Percentiles rank a stretch among this genome's conserved stretches.
Evolutionary conservation across 2,888 invertebrate genomes (phyloP).

Genomic region (Dyspetes luteomarginatus): DNA sequence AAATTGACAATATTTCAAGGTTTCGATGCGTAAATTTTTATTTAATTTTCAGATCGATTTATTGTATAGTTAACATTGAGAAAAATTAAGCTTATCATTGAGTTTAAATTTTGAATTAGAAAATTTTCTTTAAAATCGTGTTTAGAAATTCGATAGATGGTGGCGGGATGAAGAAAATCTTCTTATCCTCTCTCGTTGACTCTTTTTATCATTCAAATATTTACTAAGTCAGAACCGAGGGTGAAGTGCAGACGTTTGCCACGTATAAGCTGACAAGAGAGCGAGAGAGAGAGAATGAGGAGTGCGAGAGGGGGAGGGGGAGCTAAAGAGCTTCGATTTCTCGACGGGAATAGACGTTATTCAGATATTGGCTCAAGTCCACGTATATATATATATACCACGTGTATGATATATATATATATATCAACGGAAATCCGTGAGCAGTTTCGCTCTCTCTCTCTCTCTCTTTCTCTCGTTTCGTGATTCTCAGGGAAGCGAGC

Average conservation of each 20-base stretch:
- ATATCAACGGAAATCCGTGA: conserved; percentile 66
- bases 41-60: too few species aligned
- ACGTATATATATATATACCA: conserved; percentile 53
- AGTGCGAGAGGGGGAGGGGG: not conserved
- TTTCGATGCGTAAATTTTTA: too few species aligned
- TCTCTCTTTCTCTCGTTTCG: conserved; percentile 2
- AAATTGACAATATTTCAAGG: too few species aligned
- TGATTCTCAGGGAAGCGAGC: not conserved
- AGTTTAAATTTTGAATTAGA: not conserved
- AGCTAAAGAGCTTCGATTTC: conserved; percentile 53
- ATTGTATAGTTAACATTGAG: too few species aligned
- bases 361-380: conserved; percentile 71
- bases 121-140: not conserved
- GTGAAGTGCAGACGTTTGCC: conserved; percentile 27
- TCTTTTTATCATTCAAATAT: conserved; percentile 34
- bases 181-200: not conserved
- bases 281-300: not conserved
- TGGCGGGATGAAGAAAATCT: not conserved
- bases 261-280: not conserved
- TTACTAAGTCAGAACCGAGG: conserved; percentile 14
- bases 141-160: too few species aligned
- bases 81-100: too few species aligned
- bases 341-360: conserved; percentile 65
- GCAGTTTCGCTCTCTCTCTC: conserved; percentile 20
- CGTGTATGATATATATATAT: too few species aligned